These are phyloP conservation scores for Diprion similis DNA, from an alignment of 1,140 invertebrate species.

Conservation along the genomic window DNA sequence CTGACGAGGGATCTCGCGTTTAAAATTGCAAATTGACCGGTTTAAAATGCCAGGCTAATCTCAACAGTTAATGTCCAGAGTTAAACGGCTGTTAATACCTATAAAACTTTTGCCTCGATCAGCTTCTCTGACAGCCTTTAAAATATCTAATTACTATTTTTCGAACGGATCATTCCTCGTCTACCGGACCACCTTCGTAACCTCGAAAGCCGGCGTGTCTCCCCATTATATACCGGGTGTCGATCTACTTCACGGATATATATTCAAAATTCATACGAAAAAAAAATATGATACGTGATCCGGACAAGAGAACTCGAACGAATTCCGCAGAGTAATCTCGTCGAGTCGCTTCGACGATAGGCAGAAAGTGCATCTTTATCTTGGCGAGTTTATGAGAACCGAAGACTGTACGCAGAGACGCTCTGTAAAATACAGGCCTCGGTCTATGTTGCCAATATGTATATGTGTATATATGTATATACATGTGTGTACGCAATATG, in stretches of 20 bases:
- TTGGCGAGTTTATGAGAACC: too few relatives aligned
- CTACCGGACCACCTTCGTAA: not conserved
- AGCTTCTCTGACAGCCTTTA: not conserved
- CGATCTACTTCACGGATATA: too few relatives aligned
- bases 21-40: constrained; percentile 13
- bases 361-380: too few relatives aligned
- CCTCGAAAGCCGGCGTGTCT: too few relatives aligned
- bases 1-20: not conserved
- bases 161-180: not conserved
- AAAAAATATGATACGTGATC: not conserved
- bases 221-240: too few relatives aligned
- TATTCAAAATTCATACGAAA: too few relatives aligned
- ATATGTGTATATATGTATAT: not conserved
- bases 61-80: not conserved
- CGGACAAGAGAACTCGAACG: not conserved
- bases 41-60: constrained; percentile 5
- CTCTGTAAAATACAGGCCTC: too few relatives aligned
- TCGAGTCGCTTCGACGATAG: too few relatives aligned
- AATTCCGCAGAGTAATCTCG: too few relatives aligned
- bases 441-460: too few relatives aligned
- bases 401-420: too few relatives aligned
- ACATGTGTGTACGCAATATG: not conserved
- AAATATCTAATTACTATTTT: constrained; percentile 7
- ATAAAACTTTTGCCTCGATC: not conserved
- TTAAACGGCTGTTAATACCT: constrained; percentile 7